These are phyloP conservation scores for Papilio polytes DNA, from an alignment of 1,140 invertebrate genomes.

Conservation along the genomic window DNA sequence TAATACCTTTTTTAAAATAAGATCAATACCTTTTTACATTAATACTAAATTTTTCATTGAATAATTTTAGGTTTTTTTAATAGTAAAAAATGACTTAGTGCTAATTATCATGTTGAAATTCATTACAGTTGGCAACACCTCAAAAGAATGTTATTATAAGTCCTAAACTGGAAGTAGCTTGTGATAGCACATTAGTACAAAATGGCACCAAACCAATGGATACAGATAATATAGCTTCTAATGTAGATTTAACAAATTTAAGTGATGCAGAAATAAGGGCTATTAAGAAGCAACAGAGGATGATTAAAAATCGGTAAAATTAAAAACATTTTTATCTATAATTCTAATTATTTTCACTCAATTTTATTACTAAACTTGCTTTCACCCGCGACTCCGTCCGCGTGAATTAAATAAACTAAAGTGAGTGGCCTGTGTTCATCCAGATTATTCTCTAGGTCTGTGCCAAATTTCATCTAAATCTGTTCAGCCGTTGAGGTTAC, in stretches of 20 bases:
- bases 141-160: conserved; percentile 59
- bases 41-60: no score
- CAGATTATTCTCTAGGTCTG: no score
- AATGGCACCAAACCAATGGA: conserved; percentile 41
- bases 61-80: no score
- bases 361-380: background rate
- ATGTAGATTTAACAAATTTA: conserved; percentile 56
- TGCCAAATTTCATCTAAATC: no score
- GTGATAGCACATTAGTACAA: conserved; percentile 45
- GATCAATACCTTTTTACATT: no score
- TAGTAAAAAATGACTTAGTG: background rate
- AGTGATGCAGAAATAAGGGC: conserved; percentile 73
- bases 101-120: background rate
- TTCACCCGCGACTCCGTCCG: no score
- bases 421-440: no score
- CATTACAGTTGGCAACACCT: conserved; percentile 48
- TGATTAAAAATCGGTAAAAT: conserved; percentile 91
- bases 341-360: background rate
- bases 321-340: background rate
- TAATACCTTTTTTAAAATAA: no score
- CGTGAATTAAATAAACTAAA: no score
- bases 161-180: conserved; percentile 46
- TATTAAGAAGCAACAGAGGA: conserved; percentile 93
- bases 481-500: no score
- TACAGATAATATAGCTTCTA: conserved; percentile 40